These are phyloP conservation scores for Diadumene lineata DNA, from an alignment of 92 coral and sea anemone genomes.

Conservation along the genomic window DNA sequence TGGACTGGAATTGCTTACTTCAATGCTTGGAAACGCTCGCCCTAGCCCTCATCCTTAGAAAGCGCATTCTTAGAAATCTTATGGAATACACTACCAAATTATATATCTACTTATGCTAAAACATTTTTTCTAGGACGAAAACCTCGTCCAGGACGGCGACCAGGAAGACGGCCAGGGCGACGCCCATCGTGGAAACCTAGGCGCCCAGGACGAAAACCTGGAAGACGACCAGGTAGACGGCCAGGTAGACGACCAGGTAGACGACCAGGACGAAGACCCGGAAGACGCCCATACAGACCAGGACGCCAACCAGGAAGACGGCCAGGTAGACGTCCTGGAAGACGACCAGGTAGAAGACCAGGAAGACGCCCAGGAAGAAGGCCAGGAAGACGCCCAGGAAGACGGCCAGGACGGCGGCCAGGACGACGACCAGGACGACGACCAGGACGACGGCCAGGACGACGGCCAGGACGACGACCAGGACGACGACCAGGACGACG, in stretches of 20 bases:
- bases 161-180: too few species aligned
- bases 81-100: too few species aligned
- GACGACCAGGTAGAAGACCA: constrained; percentile 9
- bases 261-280: constrained; percentile 10
- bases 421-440: constrained; percentile 4
- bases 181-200: background rate
- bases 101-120: too few species aligned
- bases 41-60: too few species aligned
- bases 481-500: background rate
- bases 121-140: constrained; percentile 1
- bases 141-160: too few species aligned
- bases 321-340: background rate
- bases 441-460: constrained; percentile 4
- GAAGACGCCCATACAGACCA: constrained; percentile 10
- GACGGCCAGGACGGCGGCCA: constrained; percentile 1
- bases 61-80: too few species aligned
- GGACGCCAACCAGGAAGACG: constrained; percentile 1
- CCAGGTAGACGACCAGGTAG: too few species aligned
- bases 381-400: background rate
- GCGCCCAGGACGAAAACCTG: constrained; percentile 14
- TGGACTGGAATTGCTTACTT: too few species aligned
- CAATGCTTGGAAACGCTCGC: too few species aligned
- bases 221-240: too few species aligned
- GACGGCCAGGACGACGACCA: background rate
- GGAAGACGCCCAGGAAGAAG: background rate